phyloP scores from a whole-genome alignment of 37 sponge, comb jelly and placozoan species.

The Oopsacas minuta region DNA sequence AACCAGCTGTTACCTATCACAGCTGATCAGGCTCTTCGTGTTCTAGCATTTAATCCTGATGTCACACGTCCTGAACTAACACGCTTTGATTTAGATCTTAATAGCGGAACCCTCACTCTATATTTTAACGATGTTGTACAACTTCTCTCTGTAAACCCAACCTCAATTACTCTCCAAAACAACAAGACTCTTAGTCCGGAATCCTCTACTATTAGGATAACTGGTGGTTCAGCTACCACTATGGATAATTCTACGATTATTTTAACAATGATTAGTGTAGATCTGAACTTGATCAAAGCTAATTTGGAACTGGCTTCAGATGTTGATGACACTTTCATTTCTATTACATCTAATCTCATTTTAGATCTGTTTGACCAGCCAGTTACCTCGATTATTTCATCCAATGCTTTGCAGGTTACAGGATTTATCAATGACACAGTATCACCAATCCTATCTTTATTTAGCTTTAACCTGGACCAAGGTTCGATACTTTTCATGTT shows the following conservation, averaged over 20 bases:
- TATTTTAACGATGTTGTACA: conserved; percentile 60
- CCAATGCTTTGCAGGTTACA: conserved; percentile 20
- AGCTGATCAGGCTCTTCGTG: conserved; percentile 24
- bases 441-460: conserved; percentile 42
- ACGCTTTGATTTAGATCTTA: conserved; percentile 41
- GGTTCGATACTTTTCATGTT: conserved; percentile 47
- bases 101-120: conserved; percentile 53
- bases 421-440: conserved; percentile 32
- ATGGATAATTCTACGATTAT: conserved; percentile 29
- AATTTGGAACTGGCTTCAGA: conserved; percentile 33
- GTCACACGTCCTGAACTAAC: conserved; percentile 33
- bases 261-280: conserved; percentile 11
- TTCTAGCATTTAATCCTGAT: conserved; percentile 24
- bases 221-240: conserved; percentile 27
- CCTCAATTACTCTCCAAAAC: conserved; percentile 33
- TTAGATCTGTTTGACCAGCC: conserved; percentile 70
- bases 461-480: conserved; percentile 54
- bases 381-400: conserved; percentile 19
- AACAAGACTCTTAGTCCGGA: not conserved
- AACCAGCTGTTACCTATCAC: conserved; percentile 26
- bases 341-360: conserved; percentile 25
- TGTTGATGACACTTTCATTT: conserved; percentile 45
- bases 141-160: conserved; percentile 27
- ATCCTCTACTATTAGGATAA: conserved; percentile 29
- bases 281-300: conserved; percentile 52